Conservation (phyloP, 53 echinoderm and acorn worm species). For the Paelopatides confundens region DNA sequence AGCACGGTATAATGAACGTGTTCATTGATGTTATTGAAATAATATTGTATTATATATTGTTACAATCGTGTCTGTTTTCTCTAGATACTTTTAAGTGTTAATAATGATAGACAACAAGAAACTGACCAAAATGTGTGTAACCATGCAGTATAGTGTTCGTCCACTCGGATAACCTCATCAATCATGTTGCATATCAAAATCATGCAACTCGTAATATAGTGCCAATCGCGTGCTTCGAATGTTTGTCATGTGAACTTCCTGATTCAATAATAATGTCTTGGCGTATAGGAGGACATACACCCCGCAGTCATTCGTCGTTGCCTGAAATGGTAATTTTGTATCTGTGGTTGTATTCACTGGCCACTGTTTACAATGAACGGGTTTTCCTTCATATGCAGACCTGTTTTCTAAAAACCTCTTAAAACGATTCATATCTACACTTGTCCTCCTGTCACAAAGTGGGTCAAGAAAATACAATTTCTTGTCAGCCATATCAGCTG, state of each 20-base stretch:
- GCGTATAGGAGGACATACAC: background rate
- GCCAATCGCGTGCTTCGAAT: background rate
- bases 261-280: background rate
- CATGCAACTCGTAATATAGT: background rate
- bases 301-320: background rate
- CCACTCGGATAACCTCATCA: too few relatives aligned
- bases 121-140: too few relatives aligned
- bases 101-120: too few relatives aligned
- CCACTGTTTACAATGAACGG: slow-evolving; percentile 6
- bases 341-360: background rate
- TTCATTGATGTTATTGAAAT: too few relatives aligned
- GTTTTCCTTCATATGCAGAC: slow-evolving; percentile 16
- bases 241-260: background rate
- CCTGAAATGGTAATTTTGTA: background rate
- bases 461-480: slow-evolving; percentile 1
- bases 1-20: too few relatives aligned
- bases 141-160: too few relatives aligned
- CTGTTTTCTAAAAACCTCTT: background rate
- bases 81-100: too few relatives aligned
- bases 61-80: too few relatives aligned
- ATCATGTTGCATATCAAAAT: background rate
- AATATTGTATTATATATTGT: too few relatives aligned
- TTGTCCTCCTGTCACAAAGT: background rate
- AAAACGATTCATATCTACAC: background rate
- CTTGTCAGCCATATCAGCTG: background rate